Evolutionary conservation across 1,140 invertebrate genomes (phyloP), one percentile per base, ranked within the genome.

Genomic region (fruit fly (Drosophila melanogaster)): DNA sequence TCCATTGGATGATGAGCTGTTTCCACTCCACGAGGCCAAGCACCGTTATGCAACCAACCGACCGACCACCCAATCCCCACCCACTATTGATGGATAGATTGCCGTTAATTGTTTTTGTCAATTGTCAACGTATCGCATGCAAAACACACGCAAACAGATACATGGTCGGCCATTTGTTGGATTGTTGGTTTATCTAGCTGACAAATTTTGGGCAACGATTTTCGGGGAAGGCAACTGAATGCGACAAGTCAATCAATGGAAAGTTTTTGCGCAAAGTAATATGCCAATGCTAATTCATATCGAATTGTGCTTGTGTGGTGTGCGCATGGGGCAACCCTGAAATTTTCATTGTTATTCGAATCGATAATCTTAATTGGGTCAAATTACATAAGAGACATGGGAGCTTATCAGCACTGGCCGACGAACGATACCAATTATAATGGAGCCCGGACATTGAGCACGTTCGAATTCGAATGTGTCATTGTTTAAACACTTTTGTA

Each of bases 311-410:
- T 51, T 7, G 7, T 30, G 7, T 30, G 30, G 12, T 37, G 41
- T 55, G 54, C 19, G 43, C 3, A 30, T 30, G 24, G 22, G 59
- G 53, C 19, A 44, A 65, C 62, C 43, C 43, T 50, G 41, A 56
- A 56, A 26, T 17, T 38, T 54, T 60, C 56, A 61, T 46, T 69
- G 65, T 41, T 55, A 62, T 53, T 53, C 72, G 40, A 51, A 71
- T 76, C 65, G 69, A 65, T 83, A 69, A 83, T 83, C 75, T 81
- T 53, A 81, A 79, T 74, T 81, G 47, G 79, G 55, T 78, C 62
- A 83, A 74, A 78, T 83, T 81, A 65, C 78, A 72, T 77, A 81
- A 81, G 56, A 33, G 66, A 54, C 65, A 35, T 54, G 38, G 37
- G 2, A n/a, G 53, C 66, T 81, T 81, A 81, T 81, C 78, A 73